phyloP scores from a whole-genome alignment of 2,113 vertebrate species.

The Aptenodytes forsteri region DNA sequence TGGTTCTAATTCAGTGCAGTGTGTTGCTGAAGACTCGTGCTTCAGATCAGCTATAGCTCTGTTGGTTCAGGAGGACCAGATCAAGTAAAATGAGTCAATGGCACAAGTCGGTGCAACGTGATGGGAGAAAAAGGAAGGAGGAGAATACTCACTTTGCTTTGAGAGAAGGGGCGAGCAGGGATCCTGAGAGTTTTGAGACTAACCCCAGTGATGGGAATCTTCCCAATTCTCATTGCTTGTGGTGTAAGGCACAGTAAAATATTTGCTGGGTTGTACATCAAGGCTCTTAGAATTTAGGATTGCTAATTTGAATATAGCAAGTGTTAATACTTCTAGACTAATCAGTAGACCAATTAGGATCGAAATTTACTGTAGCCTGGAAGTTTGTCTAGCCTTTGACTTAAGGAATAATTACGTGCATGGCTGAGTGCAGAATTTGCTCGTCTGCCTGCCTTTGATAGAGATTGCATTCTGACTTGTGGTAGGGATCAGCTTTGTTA shows the following conservation, averaged over 20 bases:
- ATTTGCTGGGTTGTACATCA: neutral
- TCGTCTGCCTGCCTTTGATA: neutral
- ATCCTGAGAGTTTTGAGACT: neutral
- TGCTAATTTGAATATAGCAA: neutral
- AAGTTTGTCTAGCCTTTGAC: neutral
- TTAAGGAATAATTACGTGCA: neutral
- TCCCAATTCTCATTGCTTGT: neutral
- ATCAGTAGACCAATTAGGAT: neutral
- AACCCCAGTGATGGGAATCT: neutral
- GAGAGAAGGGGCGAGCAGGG: neutral
- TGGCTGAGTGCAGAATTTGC: neutral
- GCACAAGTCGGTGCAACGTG: neutral
- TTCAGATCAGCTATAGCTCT: neutral
- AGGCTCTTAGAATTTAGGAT: neutral
- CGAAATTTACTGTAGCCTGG: neutral
- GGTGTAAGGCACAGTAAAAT: neutral
- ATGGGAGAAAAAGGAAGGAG: neutral
- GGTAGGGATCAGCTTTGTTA: neutral
- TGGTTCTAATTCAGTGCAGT: neutral
- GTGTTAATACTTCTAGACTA: neutral
- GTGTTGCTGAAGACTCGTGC: neutral
- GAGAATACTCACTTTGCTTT: neutral
- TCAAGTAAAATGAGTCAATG: neutral
- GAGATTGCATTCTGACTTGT: neutral
- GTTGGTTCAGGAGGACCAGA: neutral